Base-by-base conservation (phyloP, 2,113 vertebrate species). In the Bambusicola thoracicus region DNA sequence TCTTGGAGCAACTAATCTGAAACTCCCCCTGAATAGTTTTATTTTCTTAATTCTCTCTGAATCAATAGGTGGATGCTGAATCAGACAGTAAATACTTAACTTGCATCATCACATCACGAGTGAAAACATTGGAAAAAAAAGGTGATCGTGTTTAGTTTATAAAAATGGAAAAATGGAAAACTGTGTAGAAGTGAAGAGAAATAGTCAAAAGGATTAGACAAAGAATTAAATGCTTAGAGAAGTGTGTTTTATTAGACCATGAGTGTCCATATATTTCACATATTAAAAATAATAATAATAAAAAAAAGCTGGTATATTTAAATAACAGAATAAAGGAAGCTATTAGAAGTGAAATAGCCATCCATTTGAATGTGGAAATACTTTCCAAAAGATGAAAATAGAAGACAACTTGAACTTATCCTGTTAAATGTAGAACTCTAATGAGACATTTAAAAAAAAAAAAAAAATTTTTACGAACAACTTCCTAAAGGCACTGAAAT, bases 391-490 rank as follows among this genome's bases (percentile, higher is more conserved):
- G 6, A 55, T 38, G 59, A 82, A 77, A 94, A 85, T 80, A 91
- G 85, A 90, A 85, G 79, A 59, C n/a, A 80, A 80, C 63, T 89
- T 89, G 89, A 94, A 88, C 27, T 92, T 59, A 62, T 85, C 58
- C 53, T 46, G 32, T 74, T 87, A 46, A 95, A 87, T 17, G 13
- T 25, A 67, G 72, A 77, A 69, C 81, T 94, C 63, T 91, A 95
- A 93, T 81, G 93, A 94, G 72, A 68, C 82, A 81, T 49, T 51
- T 51, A 8, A 49, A 51, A 12, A 40, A 91, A n/a, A 25, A 72
- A 91, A 75, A 91, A 92, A 27, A 72, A 91, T 55, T 87, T 74
- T 80, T 36, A 95, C 93, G 56, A 90, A 49, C 46, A 90, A 83
- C 82, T 85, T 96, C 67, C 75, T 87, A 49, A 77, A 78, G 79